Base-by-base conservation (phyloP, 2,888 invertebrate species). In the Exephanes ischioxanthus region DNA sequence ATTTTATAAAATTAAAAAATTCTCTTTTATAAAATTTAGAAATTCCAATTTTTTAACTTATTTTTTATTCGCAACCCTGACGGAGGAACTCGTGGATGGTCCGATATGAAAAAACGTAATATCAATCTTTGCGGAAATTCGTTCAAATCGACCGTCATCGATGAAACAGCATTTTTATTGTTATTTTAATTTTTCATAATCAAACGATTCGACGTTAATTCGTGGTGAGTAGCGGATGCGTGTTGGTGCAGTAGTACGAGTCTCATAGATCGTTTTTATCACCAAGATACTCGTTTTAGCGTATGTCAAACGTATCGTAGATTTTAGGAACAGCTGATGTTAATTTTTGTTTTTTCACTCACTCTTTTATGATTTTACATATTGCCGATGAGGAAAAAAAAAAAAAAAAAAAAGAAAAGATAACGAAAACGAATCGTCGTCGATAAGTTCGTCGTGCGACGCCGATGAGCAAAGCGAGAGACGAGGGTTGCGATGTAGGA, bases 251-350 rank as follows among this genome's bases (percentile, higher is more conserved):
- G 84, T 88, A 87, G 89, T 89, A 88, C 90, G 86, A 89, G 85
- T 88, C 90, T 93, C 92, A 92, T 91, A 91, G 89, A 83, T 93
- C 89, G 90, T 93, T 92, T 92, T 93, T 91, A 93, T 91, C 90
- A 91, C 91, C 70, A 80, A 72, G 91, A 92, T 92, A 93, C 91
- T 93, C 92, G 90, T 92, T 91, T 89, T 92, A 92, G 91, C 77
- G 71, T 76, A 83, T 78, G 76, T 83, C 66, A 83, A 77, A 68
- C 67, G 77, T 84, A 80, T 82, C 80, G 55, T 83, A 87, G 80
- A 86, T 86, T 58, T 83, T 83, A 80, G 81, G 77, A 71, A 81
- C 68, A 26, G 83, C 83, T 67, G 63, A 63, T 67, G 33, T 22
- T 70, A 41, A 22, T 41, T 67, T 58, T 55, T 70, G 26, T 33